phyloP scores from a whole-genome alignment of 1,140 invertebrate genomes.

The Druon quercuslanigerum region DNA sequence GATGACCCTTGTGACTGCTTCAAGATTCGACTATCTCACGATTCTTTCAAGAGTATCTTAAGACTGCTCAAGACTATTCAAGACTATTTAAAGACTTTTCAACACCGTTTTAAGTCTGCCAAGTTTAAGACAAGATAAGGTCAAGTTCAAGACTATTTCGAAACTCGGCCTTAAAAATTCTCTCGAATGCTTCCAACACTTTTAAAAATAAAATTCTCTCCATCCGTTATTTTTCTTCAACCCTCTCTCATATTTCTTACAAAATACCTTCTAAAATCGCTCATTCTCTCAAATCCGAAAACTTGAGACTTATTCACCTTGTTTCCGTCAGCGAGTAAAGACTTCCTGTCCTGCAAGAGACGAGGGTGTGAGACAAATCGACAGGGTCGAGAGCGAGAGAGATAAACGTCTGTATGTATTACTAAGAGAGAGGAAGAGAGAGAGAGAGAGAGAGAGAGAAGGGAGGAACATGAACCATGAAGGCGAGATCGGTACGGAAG shows the following conservation, averaged over 20 bases:
- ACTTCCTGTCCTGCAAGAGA: slow-evolving; percentile 16
- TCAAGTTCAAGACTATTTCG: too few relatives aligned
- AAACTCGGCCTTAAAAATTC: not conserved
- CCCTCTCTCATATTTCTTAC: slow-evolving; percentile 19
- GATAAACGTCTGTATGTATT: slow-evolving; percentile 1
- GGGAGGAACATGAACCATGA: slow-evolving; percentile 42
- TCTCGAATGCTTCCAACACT: not conserved
- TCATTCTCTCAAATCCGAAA: slow-evolving; percentile 31
- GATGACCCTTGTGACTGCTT: too few relatives aligned
- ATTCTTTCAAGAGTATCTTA: too few relatives aligned
- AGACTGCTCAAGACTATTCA: too few relatives aligned
- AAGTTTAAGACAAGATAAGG: too few relatives aligned
- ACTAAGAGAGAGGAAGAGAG: slow-evolving; percentile 14
- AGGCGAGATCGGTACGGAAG: slow-evolving; percentile 51
- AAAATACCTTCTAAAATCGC: slow-evolving; percentile 10
- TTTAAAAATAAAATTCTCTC: not conserved
- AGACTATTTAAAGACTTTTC: too few relatives aligned
- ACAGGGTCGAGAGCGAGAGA: slow-evolving; percentile 28
- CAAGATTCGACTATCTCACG: too few relatives aligned
- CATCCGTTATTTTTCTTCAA: not conserved
- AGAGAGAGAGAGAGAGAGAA: slow-evolving; percentile 35
- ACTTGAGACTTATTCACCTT: slow-evolving; percentile 33
- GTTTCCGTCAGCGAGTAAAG: slow-evolving; percentile 34
- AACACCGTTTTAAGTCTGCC: too few relatives aligned
- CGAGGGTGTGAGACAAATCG: slow-evolving; percentile 38